These are phyloP conservation scores for Pipra filicauda DNA, from an alignment of 2,113 vertebrate species.

Conservation along the genomic window DNA sequence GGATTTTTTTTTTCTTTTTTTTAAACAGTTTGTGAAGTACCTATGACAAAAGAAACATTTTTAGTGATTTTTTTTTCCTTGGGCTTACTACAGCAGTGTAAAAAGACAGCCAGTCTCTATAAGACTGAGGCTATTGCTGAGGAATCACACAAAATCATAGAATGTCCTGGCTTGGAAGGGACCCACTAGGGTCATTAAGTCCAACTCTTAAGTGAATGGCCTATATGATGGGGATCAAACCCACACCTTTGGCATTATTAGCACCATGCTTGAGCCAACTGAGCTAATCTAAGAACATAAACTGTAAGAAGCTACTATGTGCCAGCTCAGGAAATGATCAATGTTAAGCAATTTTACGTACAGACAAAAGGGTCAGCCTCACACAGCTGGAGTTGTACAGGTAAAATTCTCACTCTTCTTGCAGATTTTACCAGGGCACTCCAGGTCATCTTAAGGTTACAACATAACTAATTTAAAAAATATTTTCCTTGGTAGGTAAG, in stretches of 20 bases:
- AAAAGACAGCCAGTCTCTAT: background rate
- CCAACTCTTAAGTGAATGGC: background rate
- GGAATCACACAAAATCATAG: background rate
- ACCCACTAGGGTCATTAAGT: background rate
- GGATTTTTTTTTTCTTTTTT: background rate
- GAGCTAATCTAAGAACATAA: background rate
- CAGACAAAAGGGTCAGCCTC: background rate
- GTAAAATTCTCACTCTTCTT: background rate
- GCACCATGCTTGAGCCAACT: background rate
- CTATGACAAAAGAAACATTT: background rate
- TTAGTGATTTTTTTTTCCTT: background rate
- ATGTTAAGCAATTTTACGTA: background rate
- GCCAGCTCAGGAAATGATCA: background rate
- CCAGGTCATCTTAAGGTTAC: background rate
- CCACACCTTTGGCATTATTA: background rate
- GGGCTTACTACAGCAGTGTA: background rate
- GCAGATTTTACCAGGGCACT: background rate
- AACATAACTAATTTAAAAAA: background rate
- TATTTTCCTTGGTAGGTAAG: background rate
- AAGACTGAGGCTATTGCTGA: background rate
- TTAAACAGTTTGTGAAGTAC: background rate
- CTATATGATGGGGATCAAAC: background rate
- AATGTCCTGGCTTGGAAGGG: background rate
- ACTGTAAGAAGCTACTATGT: background rate
- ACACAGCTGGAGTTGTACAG: background rate